Evolutionary conservation across 1,140 invertebrate species (phyloP), one percentile per base, ranked within the genome.

Genomic region (Cydia splendana): DNA sequence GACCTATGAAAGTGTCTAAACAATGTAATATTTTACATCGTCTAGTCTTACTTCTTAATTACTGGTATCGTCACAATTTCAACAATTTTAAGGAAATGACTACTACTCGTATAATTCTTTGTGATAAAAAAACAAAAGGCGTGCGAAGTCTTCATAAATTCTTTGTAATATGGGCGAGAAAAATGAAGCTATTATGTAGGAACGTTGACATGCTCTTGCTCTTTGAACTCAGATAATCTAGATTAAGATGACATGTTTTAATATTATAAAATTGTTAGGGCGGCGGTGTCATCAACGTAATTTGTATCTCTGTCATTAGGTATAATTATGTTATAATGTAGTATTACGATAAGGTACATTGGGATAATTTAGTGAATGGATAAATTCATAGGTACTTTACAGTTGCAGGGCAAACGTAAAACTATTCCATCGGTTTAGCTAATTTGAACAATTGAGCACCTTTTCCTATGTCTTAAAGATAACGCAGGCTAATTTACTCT

Each of bases 171-270:
- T 42, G 67, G 67, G 15, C 57, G 67, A 71, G 30, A 71, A 30
- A 34, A 67, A 71, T 71, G 38, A 71, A 71, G 67, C 67, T 71
- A 71, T 71, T 71, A 71, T 71, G 67, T 71, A 42, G 34, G 67
- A 71, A 71, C 67, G 67, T 38, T 71, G 67, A 71, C 67, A 45
- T 71, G 67, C n/a, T 34, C 15, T 18, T 42, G 38, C 15, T 38
- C 34, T 38, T 71, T 38, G 57, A 62, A 62, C 57, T 62, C 57
- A 62, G 57, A 62, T 24, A 18, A 38, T 38, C 67, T 38, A 38
- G 30, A 71, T 71, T n/a, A 42, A 45, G 67, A 71, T 71, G 34
- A n/a, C 30, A 18, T 62, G 57, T 62, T 62, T 20, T 57, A 18
- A 18, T 20, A 57, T 20, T 10, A 24, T 62, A 62, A 62, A 62